A percentile compares a stretch with the other conserved stretches of the same genome.
Evolutionary conservation across 2,113 vertebrate genomes (phyloP).

Genomic region (Centropristis striata): DNA sequence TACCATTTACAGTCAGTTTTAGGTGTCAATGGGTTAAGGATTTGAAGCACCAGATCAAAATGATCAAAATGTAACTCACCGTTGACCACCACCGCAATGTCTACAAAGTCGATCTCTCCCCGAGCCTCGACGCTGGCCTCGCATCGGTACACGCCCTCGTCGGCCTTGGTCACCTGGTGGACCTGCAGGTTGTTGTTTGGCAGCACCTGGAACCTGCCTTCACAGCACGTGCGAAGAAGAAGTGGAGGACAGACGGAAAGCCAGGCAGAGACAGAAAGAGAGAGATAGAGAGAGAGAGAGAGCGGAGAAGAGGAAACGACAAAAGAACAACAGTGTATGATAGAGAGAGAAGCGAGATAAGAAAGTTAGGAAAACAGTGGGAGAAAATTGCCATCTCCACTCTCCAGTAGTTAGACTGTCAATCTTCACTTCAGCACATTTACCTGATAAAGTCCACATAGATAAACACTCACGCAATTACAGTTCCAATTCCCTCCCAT

Average conservation of each 20-base stretch:
- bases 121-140: slow-evolving; percentile 97
- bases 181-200: slow-evolving; percentile 97
- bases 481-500: slow-evolving; percentile 33
- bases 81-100: slow-evolving; percentile 96
- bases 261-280: background rate
- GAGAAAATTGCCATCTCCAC: slow-evolving; percentile 57
- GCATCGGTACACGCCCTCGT: slow-evolving; percentile 97
- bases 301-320: background rate
- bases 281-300: background rate
- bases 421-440: slow-evolving; percentile 65
- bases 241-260: slow-evolving; percentile 4
- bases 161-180: slow-evolving; percentile 94
- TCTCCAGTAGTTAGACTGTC: slow-evolving; percentile 51
- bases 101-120: slow-evolving; percentile 97
- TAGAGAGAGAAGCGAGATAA: slow-evolving; percentile 56
- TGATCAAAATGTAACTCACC: slow-evolving; percentile 85
- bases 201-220: slow-evolving; percentile 92
- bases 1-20: no score
- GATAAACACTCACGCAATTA: slow-evolving; percentile 74
- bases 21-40: no score
- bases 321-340: slow-evolving; percentile 43
- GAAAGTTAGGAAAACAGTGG: slow-evolving; percentile 50
- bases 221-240: slow-evolving; percentile 21
- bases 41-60: no score
- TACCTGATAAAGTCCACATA: slow-evolving; percentile 65